Evolutionary conservation across 2,888 invertebrate species (phyloP), one percentile per base, ranked within the genome.

Genomic region (Enchytraeus crypticus): DNA sequence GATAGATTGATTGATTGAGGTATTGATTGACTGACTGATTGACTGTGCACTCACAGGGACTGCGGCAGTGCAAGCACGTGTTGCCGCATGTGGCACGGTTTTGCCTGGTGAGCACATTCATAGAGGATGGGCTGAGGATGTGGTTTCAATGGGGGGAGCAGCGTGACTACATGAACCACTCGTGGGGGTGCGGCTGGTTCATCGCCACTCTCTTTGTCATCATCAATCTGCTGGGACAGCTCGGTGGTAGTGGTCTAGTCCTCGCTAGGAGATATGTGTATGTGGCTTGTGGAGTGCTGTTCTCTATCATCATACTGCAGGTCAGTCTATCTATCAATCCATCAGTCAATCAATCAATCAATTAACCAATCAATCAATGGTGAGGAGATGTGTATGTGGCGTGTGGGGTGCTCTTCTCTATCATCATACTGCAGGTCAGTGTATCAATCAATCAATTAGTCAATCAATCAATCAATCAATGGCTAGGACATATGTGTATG

Each of bases 51-150:
- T n/a, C n/a, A n/a, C n/a, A 96, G 96, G 88, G 95, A 64, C 87
- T 93, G 72, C 85, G 95, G 71, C 88, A 90, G 82, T 88, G 91
- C 71, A 95, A 95, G 80, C 80, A 81, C 66, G 84, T 97, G 68
- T 83, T 99, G 71, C 98, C 98, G 30, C 95, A 95, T 69, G 85
- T 95, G 71, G 97, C 97, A 18, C 86, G 98, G 67, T 82, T 98
- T 64, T 99, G 96, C 80, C 85, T 99, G 64, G 93, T 98, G 77
- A 92, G 95, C 72, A 99, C 98, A 72, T 99, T 99, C 83, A 84
- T 98, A 66, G 98, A 98, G 82, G 98, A 99, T 84, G 98, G 98
- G 1, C 84, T 98, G 63, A 86, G 98, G 64, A 99, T 99, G 98
- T 98, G 93, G 88, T 89, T 92, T 75, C 98, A 99, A 80, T 97